These are phyloP conservation scores for Oligia latruncula DNA, from an alignment of 2,888 invertebrate genomes.

Conservation along the genomic window DNA sequence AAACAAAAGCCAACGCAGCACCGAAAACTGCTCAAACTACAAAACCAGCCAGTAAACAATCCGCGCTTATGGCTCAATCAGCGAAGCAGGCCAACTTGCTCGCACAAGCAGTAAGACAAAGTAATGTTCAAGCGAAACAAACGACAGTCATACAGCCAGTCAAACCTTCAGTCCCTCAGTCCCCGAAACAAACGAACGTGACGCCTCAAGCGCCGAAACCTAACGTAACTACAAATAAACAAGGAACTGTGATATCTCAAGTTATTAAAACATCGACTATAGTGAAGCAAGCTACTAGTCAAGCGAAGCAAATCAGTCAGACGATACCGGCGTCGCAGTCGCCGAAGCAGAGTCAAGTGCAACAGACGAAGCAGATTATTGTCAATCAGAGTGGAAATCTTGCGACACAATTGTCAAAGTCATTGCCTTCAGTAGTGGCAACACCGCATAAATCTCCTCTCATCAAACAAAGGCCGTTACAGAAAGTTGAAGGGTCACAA, in stretches of 20 bases:
- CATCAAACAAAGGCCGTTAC: constrained; percentile 80
- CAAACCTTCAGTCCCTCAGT: constrained; percentile 60
- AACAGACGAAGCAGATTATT: constrained; percentile 67
- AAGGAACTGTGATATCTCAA: constrained; percentile 57
- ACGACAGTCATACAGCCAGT: constrained; percentile 47
- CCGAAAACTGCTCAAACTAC: constrained; percentile 61
- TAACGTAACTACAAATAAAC: constrained; percentile 42
- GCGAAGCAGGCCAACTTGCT: constrained; percentile 77
- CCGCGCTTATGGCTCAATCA: constrained; percentile 76
- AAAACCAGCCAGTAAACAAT: constrained; percentile 66
- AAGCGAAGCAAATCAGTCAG: constrained; percentile 57
- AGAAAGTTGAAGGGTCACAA: constrained; percentile 76
- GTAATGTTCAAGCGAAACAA: constrained; percentile 66
- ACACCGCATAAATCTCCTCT: constrained; percentile 81
- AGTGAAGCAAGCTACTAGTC: constrained; percentile 56
- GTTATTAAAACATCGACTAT: constrained; percentile 55
- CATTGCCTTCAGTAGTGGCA: constrained; percentile 76
- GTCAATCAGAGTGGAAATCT: constrained; percentile 55
- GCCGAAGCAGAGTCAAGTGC: constrained; percentile 72
- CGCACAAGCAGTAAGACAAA: constrained; percentile 75
- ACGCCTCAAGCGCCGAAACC: constrained; percentile 55
- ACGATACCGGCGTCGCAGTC: constrained; percentile 65
- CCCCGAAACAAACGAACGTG: constrained; percentile 61
- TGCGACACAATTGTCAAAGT: constrained; percentile 68
- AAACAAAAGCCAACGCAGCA: constrained; percentile 67